Evolutionary conservation across 2,113 vertebrate species (phyloP).

Genomic region (Paraplagusia blochii): DNA sequence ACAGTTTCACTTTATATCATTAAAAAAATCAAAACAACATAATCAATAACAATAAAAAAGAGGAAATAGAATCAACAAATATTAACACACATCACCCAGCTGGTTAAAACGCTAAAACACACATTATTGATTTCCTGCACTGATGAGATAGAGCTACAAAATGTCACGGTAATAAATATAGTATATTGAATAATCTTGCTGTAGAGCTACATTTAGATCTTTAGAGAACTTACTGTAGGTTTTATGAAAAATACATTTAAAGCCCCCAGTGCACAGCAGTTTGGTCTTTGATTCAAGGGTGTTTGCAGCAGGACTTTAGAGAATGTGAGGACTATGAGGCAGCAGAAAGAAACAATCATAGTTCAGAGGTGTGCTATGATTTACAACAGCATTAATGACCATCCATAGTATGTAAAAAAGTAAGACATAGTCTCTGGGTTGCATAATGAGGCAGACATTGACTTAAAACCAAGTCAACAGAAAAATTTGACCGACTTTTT

Average conservation of each 20-base stretch:
- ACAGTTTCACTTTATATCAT: conserved; percentile 52
- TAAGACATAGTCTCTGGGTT: too few relatives aligned
- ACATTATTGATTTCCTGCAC: conserved; percentile 38
- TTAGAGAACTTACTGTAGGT: conserved; percentile 54
- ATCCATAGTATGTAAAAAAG: neutral
- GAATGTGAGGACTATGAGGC: conserved; percentile 40
- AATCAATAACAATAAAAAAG: neutral
- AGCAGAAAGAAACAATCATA: conserved; percentile 21
- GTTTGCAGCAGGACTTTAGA: conserved; percentile 51
- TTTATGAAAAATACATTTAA: conserved; percentile 75
- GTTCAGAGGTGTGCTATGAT: conserved; percentile 37
- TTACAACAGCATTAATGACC: conserved; percentile 11
- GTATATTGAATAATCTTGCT: conserved; percentile 70
- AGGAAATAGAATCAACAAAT: conserved; percentile 26
- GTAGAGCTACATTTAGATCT: conserved; percentile 65
- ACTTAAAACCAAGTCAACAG: too few relatives aligned
- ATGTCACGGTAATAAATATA: conserved; percentile 76
- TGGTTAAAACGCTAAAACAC: conserved; percentile 49
- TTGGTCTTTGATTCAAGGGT: conserved; percentile 72
- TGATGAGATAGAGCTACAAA: conserved; percentile 71
- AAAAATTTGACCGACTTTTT: too few relatives aligned
- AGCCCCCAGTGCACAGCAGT: conserved; percentile 75
- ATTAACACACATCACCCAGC: conserved; percentile 51
- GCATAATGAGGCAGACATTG: too few relatives aligned
- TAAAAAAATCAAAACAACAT: conserved; percentile 37